Evolutionary conservation across 2,797 vertebrate genomes (phyloP).

Genomic region (Danio choprae): DNA sequence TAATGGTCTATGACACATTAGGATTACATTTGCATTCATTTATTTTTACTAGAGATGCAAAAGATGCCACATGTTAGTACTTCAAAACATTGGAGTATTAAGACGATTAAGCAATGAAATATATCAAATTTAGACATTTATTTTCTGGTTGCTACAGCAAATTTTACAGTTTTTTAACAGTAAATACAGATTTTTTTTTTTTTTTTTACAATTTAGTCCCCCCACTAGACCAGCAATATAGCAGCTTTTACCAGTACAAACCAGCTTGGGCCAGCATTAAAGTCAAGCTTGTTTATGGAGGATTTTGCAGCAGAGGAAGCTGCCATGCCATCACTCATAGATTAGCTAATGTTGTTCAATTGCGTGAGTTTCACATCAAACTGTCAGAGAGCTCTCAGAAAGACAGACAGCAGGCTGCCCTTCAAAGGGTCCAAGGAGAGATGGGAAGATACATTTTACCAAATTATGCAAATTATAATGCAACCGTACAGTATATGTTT

Average conservation of each 20-base stretch:
- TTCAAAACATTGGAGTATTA: background rate
- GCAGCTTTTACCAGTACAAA: no score
- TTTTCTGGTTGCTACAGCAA: no score
- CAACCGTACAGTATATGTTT: conserved; percentile 7
- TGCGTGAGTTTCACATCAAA: background rate
- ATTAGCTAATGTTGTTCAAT: background rate
- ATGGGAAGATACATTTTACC: conserved; percentile 4
- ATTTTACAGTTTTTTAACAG: no score
- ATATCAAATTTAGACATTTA: no score
- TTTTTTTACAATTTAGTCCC: no score
- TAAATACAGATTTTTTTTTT: no score
- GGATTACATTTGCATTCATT: background rate
- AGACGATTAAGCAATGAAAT: no score
- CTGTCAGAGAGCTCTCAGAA: background rate
- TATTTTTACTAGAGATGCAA: background rate
- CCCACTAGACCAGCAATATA: no score
- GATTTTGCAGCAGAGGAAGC: background rate
- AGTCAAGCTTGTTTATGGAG: no score
- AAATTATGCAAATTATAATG: conserved; percentile 45
- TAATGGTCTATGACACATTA: background rate
- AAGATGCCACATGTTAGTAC: background rate
- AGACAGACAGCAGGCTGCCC: conserved; percentile 12
- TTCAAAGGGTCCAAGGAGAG: conserved; percentile 4
- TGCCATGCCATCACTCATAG: background rate
- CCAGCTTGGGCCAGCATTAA: no score